These are phyloP conservation scores for Dipodomys stephensi DNA, from an alignment of 2,113 vertebrate species.

Conservation along the genomic window DNA sequence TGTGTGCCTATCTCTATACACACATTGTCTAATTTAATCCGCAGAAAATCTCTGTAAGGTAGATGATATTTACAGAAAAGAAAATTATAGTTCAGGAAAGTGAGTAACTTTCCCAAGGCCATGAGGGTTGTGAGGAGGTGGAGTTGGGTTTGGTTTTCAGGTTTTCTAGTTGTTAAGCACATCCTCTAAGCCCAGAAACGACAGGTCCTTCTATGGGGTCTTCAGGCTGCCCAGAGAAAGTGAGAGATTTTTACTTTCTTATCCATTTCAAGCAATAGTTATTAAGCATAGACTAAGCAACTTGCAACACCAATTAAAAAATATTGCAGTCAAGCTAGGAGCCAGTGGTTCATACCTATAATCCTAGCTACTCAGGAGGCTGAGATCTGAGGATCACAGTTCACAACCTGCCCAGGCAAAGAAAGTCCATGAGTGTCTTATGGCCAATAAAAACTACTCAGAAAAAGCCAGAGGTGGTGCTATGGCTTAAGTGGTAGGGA, in stretches of 20 bases:
- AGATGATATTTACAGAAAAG: conserved; percentile 74
- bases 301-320: conserved; percentile 30
- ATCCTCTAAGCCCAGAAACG: not conserved
- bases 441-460: no score
- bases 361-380: no score
- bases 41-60: conserved; percentile 75
- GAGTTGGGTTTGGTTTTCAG: not conserved
- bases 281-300: not conserved
- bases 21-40: conserved; percentile 67
- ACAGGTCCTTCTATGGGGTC: not conserved
- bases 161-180: conserved; percentile 11
- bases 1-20: not conserved
- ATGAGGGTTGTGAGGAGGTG: not conserved
- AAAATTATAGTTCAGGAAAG: conserved; percentile 74
- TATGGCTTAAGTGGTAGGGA: no score
- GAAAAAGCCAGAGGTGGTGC: no score
- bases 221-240: not conserved
- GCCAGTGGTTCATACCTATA: no score
- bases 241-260: no score
- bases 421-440: no score
- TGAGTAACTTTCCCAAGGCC: conserved; percentile 65
- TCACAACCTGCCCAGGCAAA: no score
- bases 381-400: no score
- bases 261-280: not conserved
- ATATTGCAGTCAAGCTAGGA: not conserved